Percentiles rank a stretch among this genome's conserved stretches.
Evolutionary conservation across 2,888 invertebrate species (phyloP).

Genomic region (Vesta saturnalis): DNA sequence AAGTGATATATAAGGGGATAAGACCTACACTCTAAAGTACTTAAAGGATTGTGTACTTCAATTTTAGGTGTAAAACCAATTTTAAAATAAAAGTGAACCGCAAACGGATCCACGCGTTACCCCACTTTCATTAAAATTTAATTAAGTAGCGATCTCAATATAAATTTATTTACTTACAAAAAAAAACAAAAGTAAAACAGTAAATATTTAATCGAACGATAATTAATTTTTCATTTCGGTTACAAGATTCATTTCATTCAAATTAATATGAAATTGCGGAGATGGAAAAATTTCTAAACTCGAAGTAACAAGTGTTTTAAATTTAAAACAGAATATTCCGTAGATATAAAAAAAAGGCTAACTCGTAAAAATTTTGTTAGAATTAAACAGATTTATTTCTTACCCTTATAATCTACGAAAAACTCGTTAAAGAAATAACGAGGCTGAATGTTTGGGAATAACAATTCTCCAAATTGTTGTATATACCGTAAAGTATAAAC

Average conservation of each 20-base stretch:
- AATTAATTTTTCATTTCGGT: neutral
- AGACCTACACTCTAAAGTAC: neutral
- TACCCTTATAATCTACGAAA: too few relatives aligned
- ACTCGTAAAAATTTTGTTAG: neutral
- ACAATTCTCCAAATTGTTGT: too few relatives aligned
- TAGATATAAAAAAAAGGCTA: neutral
- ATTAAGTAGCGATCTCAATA: too few relatives aligned
- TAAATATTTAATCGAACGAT: neutral
- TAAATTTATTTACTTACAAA: neutral
- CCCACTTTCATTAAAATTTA: too few relatives aligned
- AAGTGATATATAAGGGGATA: neutral
- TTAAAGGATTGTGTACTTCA: neutral
- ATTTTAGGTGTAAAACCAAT: neutral
- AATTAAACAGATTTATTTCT: too few relatives aligned
- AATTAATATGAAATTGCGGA: neutral
- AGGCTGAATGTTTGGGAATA: too few relatives aligned
- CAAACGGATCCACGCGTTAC: too few relatives aligned
- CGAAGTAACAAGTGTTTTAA: neutral
- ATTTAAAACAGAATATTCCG: neutral
- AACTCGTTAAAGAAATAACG: too few relatives aligned
- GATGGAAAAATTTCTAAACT: neutral
- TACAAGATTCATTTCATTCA: neutral
- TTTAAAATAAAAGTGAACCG: too few relatives aligned
- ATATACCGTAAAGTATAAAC: too few relatives aligned
- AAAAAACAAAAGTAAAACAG: neutral